These are phyloP conservation scores for Hydrozoanthus tunicans DNA, from an alignment of 64 coral and sea anemone species.

Conservation along the genomic window DNA sequence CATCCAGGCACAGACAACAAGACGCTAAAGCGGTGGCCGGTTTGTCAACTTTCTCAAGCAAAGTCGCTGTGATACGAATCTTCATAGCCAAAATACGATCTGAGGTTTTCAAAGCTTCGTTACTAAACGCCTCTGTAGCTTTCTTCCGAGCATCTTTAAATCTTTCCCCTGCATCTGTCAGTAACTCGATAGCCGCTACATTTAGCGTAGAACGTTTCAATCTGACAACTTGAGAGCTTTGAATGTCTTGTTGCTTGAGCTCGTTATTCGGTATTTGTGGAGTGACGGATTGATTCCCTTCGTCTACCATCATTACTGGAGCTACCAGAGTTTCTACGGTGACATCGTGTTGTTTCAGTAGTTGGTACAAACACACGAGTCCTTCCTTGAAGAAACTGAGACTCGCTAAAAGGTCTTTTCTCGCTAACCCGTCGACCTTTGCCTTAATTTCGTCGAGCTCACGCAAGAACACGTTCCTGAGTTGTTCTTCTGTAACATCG, in stretches of 20 bases:
- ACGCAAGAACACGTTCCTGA: not conserved
- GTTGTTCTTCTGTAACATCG: constrained; percentile 36
- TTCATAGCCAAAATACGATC: constrained; percentile 34
- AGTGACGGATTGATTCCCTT: not conserved
- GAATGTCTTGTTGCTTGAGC: not conserved
- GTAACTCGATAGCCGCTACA: not conserved
- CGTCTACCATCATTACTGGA: not conserved
- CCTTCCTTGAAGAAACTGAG: constrained; percentile 26
- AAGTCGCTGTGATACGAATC: not conserved
- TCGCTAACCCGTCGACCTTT: constrained; percentile 19
- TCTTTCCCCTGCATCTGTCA: not conserved
- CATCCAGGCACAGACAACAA: constrained; percentile 44
- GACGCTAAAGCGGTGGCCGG: not conserved
- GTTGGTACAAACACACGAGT: not conserved
- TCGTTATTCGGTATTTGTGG: not conserved
- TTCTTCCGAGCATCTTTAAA: constrained; percentile 19
- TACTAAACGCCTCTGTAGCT: constrained; percentile 41
- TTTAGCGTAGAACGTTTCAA: not conserved
- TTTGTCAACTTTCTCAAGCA: constrained; percentile 26
- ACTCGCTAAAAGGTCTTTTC: not conserved
- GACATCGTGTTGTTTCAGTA: not conserved
- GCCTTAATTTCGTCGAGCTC: constrained; percentile 19
- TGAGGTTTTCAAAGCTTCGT: constrained; percentile 25
- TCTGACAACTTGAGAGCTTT: not conserved
- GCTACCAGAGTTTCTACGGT: not conserved